Conservation (phyloP, 2,888 invertebrate species). For the Chrysolina oricalcia region DNA sequence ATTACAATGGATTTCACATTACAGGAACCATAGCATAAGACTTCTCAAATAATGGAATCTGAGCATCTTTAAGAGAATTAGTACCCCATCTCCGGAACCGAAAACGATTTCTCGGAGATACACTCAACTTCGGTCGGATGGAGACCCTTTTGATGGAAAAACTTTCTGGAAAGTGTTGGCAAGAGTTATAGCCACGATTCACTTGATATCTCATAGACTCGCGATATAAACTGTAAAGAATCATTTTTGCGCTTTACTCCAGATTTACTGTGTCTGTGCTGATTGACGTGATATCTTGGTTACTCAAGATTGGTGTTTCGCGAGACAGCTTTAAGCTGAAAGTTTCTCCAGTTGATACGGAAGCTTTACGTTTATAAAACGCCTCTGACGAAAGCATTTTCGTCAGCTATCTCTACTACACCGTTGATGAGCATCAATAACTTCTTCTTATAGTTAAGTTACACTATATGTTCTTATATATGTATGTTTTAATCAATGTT, state of each 20-base stretch:
- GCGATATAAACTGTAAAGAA: background rate
- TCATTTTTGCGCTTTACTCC: background rate
- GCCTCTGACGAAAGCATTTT: too few species aligned
- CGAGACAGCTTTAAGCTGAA: background rate
- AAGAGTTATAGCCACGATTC: background rate
- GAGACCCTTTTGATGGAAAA: background rate
- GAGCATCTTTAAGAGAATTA: background rate
- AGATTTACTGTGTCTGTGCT: background rate
- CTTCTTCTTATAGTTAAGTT: too few species aligned
- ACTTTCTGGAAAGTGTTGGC: constrained; percentile 13
- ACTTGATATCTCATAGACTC: background rate
- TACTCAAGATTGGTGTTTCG: background rate
- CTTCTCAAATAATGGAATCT: background rate
- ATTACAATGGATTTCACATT: background rate
- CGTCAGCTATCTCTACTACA: too few species aligned
- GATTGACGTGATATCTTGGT: background rate
- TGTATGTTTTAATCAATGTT: too few species aligned
- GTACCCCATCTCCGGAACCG: background rate
- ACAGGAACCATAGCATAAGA: background rate
- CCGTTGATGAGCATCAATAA: too few species aligned
- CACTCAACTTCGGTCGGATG: background rate
- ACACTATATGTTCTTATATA: too few species aligned
- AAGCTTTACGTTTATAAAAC: too few species aligned
- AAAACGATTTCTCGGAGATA: background rate
- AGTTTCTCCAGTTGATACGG: background rate